Conservation (phyloP, 2,888 invertebrate species). For the Mantis religiosa region DNA sequence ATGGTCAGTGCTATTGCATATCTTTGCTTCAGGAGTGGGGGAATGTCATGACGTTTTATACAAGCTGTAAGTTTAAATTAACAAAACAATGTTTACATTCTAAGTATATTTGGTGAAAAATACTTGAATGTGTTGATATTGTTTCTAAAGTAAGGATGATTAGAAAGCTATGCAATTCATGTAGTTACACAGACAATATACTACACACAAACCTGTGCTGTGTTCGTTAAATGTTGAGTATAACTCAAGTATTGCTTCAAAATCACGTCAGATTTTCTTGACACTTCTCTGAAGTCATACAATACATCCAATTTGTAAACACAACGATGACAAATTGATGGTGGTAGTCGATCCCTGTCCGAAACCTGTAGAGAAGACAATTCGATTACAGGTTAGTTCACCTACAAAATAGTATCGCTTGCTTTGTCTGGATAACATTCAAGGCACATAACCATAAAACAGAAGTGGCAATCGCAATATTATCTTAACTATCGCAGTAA, state of each 20-base stretch:
- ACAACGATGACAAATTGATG: slow-evolving; percentile 73
- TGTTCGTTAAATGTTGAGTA: slow-evolving; percentile 58
- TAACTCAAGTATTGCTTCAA: slow-evolving; percentile 72
- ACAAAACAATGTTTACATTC: no score
- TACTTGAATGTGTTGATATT: no score
- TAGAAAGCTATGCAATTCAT: background rate
- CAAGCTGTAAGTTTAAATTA: no score
- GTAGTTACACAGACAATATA: background rate
- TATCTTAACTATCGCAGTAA: background rate
- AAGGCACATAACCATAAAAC: background rate
- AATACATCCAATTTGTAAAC: slow-evolving; percentile 70
- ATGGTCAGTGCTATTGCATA: no score
- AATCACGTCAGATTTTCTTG: slow-evolving; percentile 70
- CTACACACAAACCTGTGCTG: slow-evolving; percentile 57
- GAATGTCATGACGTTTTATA: no score
- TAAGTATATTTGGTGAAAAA: no score
- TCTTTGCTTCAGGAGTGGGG: no score
- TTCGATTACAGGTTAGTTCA: background rate
- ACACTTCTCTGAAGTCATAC: slow-evolving; percentile 70
- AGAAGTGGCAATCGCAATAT: background rate
- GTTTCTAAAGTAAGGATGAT: no score
- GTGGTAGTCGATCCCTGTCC: slow-evolving; percentile 70
- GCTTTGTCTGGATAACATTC: background rate
- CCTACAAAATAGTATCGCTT: background rate
- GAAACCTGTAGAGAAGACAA: slow-evolving; percentile 57